Conservation (phyloP, 2,888 invertebrate genomes). For the Coleophora deauratella region DNA sequence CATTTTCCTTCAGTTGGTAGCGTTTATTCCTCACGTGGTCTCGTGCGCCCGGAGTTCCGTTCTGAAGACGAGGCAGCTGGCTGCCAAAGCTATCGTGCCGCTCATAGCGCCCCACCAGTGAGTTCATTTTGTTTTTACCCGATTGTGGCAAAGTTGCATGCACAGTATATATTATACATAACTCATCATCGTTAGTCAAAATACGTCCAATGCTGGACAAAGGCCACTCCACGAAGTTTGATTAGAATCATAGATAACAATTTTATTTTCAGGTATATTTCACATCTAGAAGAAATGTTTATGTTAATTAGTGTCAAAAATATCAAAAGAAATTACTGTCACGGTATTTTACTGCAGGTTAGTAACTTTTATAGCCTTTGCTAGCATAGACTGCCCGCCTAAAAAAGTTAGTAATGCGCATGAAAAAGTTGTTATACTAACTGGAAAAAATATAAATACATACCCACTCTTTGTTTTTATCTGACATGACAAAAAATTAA, state of each 20-base stretch:
- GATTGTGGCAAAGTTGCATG: too few relatives aligned
- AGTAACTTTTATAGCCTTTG: neutral
- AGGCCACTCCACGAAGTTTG: neutral
- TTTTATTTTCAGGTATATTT: conserved; percentile 25
- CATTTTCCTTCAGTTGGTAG: conserved; percentile 78
- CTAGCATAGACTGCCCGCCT: too few relatives aligned
- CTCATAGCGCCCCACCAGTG: conserved; percentile 31
- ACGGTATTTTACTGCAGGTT: conserved; percentile 81
- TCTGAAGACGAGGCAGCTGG: conserved; percentile 80
- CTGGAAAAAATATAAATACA: too few relatives aligned
- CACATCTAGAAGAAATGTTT: conserved; percentile 33
- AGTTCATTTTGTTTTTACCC: conserved; percentile 12
- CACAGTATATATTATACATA: too few relatives aligned
- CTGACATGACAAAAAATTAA: too few relatives aligned
- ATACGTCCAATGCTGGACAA: too few relatives aligned
- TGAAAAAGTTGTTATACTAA: too few relatives aligned
- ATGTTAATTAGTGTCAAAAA: conserved; percentile 20
- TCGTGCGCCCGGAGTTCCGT: conserved; percentile 78
- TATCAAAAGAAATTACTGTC: conserved; percentile 73
- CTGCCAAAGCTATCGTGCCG: conserved; percentile 76
- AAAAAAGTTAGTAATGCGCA: too few relatives aligned
- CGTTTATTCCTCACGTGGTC: conserved; percentile 78
- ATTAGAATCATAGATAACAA: too few relatives aligned
- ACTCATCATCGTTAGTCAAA: neutral
- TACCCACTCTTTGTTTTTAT: too few relatives aligned